Base-by-base conservation (phyloP, 2,797 vertebrate species). In the Poecilia wingei region DNA sequence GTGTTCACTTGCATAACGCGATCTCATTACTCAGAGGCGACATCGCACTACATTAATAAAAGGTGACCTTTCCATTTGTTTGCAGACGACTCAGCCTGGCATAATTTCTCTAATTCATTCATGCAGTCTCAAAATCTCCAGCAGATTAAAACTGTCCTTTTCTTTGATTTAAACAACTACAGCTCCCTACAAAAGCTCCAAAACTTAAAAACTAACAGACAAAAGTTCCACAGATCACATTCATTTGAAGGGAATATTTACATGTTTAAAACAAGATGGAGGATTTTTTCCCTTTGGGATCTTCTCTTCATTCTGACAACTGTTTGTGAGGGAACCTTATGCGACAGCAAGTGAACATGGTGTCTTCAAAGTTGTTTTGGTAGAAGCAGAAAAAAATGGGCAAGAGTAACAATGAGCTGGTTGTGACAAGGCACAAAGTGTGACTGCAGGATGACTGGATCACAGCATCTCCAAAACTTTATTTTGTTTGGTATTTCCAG, bases 21-120 rank as follows among this genome's bases (percentile, higher is more conserved):
- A 31, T 72, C 84, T 91, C 82, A 92, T 90, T 89, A 90, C 79
- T 86, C 75, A 89, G 79, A 88, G 22, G 72, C 46, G 70, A 53
- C 28, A 59, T 76, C 74, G 78, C 80, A 39, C 39, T 45, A 43
- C 80, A 55, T 84, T 86, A 83, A 83, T 77, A 77, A 55, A 89
- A 83, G 81, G 79, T 89, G 88, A 91, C 91, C 88, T 91, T 90
- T 91, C 57, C 76, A 12, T 89, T 87, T 91, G 77, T 91, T 84
- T 87, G 66, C 80, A 69, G 74, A 81, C 61, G 77, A 82, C 39
- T 39, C 78, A 59, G 80, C 70, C 43, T 70, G 10, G 33, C 57
- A 14, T 64, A 47, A 82, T 85, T 82, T 75, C 80, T 89, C 68
- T 72, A 72, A 68, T 80, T 69, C 76, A 84, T 77, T 80, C 5